Percentiles rank a stretch among this genome's conserved stretches.
These are phyloP conservation scores for Esperia sulphurella DNA, from an alignment of 2,888 invertebrate species.

Conservation along the genomic window DNA sequence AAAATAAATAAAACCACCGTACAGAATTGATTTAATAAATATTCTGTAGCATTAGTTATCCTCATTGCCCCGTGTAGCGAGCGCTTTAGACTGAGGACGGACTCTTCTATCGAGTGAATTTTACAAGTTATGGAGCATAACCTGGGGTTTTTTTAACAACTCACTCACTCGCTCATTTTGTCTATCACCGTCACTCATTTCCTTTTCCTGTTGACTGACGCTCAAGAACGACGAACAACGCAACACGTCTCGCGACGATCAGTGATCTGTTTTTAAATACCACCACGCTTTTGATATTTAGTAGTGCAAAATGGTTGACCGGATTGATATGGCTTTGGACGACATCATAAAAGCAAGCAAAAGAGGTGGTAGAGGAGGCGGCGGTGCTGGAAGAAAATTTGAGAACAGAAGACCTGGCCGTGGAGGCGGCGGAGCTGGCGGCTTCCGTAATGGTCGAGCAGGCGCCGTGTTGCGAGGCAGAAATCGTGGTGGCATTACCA, in stretches of 20 bases:
- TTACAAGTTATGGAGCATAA: too few relatives aligned
- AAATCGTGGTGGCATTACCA: constrained; percentile 84
- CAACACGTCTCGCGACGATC: background rate
- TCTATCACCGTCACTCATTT: background rate
- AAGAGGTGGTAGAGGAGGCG: constrained; percentile 81
- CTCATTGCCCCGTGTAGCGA: too few relatives aligned
- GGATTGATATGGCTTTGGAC: constrained; percentile 98
- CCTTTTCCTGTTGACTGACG: background rate
- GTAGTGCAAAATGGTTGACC: constrained; percentile 88
- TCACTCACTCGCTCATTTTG: too few relatives aligned
- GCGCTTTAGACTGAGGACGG: too few relatives aligned
- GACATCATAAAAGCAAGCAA: constrained; percentile 96
- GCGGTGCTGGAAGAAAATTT: constrained; percentile 74
- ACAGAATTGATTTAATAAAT: too few relatives aligned
- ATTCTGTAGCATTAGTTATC: too few relatives aligned
- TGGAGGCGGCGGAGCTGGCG: constrained; percentile 55
- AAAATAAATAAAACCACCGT: too few relatives aligned
- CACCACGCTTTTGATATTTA: background rate
- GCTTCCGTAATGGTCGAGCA: constrained; percentile 75
- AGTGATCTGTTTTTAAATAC: background rate
- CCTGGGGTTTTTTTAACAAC: too few relatives aligned
- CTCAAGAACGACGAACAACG: background rate
- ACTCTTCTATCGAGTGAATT: too few relatives aligned
- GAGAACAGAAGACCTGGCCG: constrained; percentile 63
- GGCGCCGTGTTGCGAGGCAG: constrained; percentile 84